Percentiles rank a stretch among this genome's conserved stretches.
These are phyloP conservation scores for Dinomys branickii DNA, from an alignment of 2,113 vertebrate genomes.

Conservation along the genomic window DNA sequence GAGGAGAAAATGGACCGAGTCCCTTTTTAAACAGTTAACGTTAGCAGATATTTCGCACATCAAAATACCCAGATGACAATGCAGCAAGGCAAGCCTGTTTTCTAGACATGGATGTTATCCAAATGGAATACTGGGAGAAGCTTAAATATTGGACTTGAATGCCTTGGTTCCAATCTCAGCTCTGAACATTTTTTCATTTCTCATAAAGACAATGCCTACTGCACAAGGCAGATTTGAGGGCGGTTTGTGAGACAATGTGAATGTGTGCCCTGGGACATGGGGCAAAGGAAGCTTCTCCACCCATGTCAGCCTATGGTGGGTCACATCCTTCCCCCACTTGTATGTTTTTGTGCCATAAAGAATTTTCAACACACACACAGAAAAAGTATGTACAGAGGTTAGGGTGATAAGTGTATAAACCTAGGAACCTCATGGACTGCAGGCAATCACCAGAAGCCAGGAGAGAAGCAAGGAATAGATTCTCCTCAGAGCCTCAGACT, in stretches of 20 bases:
- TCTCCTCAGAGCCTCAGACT: not conserved
- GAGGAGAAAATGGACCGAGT: not conserved
- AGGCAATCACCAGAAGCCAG: not conserved
- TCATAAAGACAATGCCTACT: not conserved
- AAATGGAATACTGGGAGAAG: not conserved
- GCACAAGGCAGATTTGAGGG: not conserved
- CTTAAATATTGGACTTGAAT: not conserved
- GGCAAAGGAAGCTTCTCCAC: not conserved
- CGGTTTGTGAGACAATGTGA: not conserved
- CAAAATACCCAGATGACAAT: not conserved
- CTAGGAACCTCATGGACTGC: not conserved
- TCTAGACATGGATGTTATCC: not conserved
- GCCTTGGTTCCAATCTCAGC: not conserved
- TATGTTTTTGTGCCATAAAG: not conserved
- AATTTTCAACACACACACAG: not conserved
- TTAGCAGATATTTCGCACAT: not conserved
- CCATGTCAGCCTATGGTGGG: not conserved
- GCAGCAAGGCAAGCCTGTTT: not conserved
- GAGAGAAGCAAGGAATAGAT: not conserved
- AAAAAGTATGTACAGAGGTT: not conserved
- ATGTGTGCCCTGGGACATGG: not conserved
- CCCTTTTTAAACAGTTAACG: not conserved
- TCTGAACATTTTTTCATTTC: conserved; percentile 3
- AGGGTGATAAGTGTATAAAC: not conserved
- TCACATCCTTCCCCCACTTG: not conserved